Evolutionary conservation across 2,888 invertebrate genomes (phyloP).

Genomic region (Digitonthophagus gazella): DNA sequence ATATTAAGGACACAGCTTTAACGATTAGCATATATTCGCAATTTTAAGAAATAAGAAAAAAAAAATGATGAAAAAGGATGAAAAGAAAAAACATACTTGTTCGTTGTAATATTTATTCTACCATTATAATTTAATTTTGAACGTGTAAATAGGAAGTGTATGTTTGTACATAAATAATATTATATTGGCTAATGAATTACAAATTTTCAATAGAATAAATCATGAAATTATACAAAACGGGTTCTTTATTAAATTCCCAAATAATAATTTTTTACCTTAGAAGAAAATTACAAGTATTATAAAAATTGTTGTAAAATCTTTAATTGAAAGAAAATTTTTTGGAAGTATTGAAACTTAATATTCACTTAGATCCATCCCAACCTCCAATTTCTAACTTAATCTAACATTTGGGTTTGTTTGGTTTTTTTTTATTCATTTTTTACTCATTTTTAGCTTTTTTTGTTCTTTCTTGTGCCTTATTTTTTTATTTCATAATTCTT

Average conservation of each 20-base stretch:
- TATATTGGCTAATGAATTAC: conserved; percentile 51
- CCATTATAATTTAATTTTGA: conserved; percentile 44
- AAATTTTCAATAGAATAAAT: conserved; percentile 54
- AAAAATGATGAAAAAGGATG: neutral
- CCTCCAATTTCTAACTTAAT: neutral
- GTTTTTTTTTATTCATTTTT: neutral
- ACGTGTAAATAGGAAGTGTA: conserved; percentile 52
- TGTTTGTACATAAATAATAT: conserved; percentile 55
- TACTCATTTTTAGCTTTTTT: conserved; percentile 18
- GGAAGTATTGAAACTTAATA: too few relatives aligned
- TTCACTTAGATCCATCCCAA: too few relatives aligned
- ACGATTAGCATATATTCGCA: neutral
- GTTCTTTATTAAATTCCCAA: conserved; percentile 29
- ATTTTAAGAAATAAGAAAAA: too few relatives aligned
- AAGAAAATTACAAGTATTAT: too few relatives aligned
- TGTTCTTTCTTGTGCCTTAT: conserved; percentile 20
- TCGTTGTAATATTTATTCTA: conserved; percentile 38
- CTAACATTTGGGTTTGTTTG: neutral
- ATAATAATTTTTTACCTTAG: too few relatives aligned
- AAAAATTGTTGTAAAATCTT: too few relatives aligned
- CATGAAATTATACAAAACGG: conserved; percentile 32
- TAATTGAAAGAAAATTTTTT: too few relatives aligned
- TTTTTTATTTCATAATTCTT: conserved; percentile 26
- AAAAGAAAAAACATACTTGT: conserved; percentile 28
- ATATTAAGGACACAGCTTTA: neutral